These are phyloP conservation scores for Papilio glaucus DNA, from an alignment of 1,140 invertebrate species.

Conservation along the genomic window DNA sequence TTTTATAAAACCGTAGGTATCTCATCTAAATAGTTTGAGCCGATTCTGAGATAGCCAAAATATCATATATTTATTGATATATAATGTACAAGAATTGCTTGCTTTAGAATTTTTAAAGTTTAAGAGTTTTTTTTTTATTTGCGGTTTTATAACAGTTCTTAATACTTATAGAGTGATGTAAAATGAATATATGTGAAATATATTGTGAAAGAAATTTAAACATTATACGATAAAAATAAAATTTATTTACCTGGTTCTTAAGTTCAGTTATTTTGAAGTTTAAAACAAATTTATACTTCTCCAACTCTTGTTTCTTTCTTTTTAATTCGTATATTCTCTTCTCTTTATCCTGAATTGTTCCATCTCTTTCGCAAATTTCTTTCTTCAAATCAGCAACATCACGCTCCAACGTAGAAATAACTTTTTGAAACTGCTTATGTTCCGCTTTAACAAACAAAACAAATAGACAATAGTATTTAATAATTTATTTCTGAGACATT, in stretches of 20 bases:
- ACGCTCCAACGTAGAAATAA: conserved; percentile 88
- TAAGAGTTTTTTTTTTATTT: not conserved
- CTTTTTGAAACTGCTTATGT: conserved; percentile 86
- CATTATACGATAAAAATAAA: not conserved
- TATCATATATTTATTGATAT: no score
- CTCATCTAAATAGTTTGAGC: no score
- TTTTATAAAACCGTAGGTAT: no score
- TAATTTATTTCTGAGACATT: no score
- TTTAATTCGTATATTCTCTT: conserved; percentile 92
- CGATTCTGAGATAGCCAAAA: no score
- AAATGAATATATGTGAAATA: not conserved
- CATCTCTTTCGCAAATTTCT: conserved; percentile 91
- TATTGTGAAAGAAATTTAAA: not conserved
- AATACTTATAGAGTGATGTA: no score
- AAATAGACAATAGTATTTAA: no score
- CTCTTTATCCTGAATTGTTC: conserved; percentile 93
- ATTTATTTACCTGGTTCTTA: conserved; percentile 85
- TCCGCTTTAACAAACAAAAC: conserved; percentile 80
- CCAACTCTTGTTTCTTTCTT: conserved; percentile 93
- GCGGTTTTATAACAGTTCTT: not conserved
- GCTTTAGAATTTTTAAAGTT: no score
- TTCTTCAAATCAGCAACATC: conserved; percentile 90
- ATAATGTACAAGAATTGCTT: no score
- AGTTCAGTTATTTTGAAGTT: conserved; percentile 95
- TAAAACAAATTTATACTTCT: conserved; percentile 95